These are phyloP conservation scores for Ptychadena robeensis DNA, from an alignment of 2,797 vertebrate genomes.

Conservation along the genomic window DNA sequence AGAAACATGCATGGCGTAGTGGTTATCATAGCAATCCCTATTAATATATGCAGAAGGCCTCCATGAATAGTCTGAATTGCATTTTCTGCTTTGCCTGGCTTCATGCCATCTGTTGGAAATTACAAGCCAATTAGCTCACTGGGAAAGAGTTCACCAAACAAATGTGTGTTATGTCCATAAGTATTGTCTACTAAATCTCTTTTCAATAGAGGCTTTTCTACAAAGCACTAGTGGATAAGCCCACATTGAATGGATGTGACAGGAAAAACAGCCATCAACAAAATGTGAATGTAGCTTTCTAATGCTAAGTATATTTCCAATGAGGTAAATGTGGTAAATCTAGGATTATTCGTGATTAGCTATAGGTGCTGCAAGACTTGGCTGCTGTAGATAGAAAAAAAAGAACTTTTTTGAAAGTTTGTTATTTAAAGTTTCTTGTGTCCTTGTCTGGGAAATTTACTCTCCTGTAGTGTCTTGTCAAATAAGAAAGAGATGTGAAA, in stretches of 20 bases:
- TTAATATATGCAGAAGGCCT: not conserved
- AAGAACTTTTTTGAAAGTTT: no score
- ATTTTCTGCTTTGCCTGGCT: not conserved
- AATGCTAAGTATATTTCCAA: conserved; percentile 23
- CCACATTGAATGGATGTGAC: conserved; percentile 25
- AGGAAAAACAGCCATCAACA: conserved; percentile 50
- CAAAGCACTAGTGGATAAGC: conserved; percentile 49
- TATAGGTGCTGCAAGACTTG: not conserved
- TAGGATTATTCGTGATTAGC: conserved; percentile 40
- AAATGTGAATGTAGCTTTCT: conserved; percentile 33
- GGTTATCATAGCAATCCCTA: not conserved
- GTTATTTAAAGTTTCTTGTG: no score
- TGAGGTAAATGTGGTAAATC: conserved; percentile 3
- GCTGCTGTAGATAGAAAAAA: no score
- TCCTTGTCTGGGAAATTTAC: no score
- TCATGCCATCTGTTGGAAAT: conserved; percentile 42
- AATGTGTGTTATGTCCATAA: conserved; percentile 45
- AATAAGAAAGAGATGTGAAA: no score
- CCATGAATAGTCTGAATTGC: not conserved
- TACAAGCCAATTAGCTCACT: conserved; percentile 54
- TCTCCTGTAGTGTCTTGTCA: no score
- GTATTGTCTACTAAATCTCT: conserved; percentile 50
- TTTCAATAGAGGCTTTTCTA: conserved; percentile 59
- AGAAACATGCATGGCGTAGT: no score
- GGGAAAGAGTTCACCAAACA: conserved; percentile 45